Conservation (phyloP, 2,888 invertebrate species). For the Microplitis deprimator region DNA sequence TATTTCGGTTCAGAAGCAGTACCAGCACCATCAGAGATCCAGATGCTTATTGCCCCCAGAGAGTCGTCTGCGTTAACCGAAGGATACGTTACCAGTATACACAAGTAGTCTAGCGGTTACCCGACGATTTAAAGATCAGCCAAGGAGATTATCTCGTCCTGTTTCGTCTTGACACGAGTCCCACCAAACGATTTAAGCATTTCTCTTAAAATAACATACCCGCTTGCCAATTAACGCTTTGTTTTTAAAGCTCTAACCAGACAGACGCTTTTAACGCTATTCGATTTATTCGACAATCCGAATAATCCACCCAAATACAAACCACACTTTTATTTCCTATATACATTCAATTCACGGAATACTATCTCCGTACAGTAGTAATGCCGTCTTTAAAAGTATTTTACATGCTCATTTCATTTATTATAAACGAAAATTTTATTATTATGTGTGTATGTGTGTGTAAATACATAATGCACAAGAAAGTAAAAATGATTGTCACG, state of each 20-base stretch:
- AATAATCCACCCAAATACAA: not conserved
- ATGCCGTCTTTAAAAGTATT: not conserved
- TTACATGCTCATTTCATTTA: not conserved
- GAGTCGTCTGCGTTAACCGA: conserved; percentile 8
- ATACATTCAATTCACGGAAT: not conserved
- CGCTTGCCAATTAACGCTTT: not conserved
- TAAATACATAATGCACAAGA: not conserved
- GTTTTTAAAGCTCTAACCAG: not conserved
- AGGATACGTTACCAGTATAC: not conserved
- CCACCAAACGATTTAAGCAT: conserved; percentile 25
- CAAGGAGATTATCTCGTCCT: conserved; percentile 43
- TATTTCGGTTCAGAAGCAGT: conserved; percentile 30
- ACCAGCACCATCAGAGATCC: conserved; percentile 7
- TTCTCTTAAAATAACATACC: conserved; percentile 12
- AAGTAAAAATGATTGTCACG: not conserved
- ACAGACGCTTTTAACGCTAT: not conserved
- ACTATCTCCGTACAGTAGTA: not conserved
- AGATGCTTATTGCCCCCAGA: conserved; percentile 29
- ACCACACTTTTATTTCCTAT: not conserved
- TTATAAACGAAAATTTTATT: not conserved
- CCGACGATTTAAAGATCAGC: conserved; percentile 30
- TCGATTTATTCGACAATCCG: not conserved
- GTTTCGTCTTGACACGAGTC: conserved; percentile 35
- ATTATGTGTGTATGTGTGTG: too few relatives aligned
- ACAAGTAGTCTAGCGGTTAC: not conserved